phyloP scores from a whole-genome alignment of 2,888 invertebrate species.

The Acrocyrtus sp. region DNA sequence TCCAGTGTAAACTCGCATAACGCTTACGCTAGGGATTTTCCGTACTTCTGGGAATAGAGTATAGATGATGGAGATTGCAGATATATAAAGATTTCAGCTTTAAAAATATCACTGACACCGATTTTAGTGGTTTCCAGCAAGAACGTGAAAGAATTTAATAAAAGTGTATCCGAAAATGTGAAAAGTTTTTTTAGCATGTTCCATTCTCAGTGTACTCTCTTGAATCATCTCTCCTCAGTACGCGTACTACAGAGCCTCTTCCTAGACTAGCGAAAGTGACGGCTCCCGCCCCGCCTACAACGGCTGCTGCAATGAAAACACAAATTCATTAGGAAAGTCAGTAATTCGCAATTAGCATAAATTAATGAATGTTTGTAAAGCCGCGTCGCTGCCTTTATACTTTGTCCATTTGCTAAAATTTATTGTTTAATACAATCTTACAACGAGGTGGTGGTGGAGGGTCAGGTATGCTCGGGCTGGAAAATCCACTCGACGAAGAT shows the following conservation, averaged over 20 bases:
- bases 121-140: too few species aligned
- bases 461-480: constrained; percentile 61
- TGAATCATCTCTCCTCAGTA: constrained; percentile 51
- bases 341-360: constrained; percentile 38
- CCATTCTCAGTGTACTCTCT: constrained; percentile 52
- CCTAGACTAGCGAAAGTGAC: constrained; percentile 53
- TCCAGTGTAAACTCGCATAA: too few species aligned
- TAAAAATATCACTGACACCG: too few species aligned
- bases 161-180: too few species aligned
- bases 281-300: constrained; percentile 41
- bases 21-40: too few species aligned
- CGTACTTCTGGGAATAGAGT: too few species aligned
- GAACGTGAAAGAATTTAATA: too few species aligned
- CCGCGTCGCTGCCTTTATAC: neutral
- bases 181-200: constrained; percentile 46
- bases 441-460: constrained; percentile 63
- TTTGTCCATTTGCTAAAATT: too few species aligned
- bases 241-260: constrained; percentile 53
- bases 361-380: constrained; percentile 33
- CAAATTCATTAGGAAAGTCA: constrained; percentile 22
- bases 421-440: too few species aligned
- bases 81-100: too few species aligned
- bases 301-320: constrained; percentile 18
- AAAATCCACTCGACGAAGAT: constrained; percentile 61
- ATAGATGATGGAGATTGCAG: too few species aligned